Conservation (phyloP, 1,140 invertebrate genomes). For the Atta colombica region DNA sequence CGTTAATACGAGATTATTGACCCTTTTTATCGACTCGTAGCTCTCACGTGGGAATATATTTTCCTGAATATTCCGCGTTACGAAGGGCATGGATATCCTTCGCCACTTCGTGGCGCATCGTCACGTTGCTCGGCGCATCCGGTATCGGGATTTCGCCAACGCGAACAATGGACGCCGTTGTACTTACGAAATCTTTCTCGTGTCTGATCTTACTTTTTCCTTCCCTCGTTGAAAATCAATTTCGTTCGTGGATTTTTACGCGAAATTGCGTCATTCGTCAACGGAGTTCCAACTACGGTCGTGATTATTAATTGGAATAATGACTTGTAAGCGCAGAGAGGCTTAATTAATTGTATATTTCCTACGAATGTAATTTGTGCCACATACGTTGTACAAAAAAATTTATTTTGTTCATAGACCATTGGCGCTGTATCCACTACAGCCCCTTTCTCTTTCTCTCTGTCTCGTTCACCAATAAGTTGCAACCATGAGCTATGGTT, state of each 20-base stretch:
- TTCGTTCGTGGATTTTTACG: neutral
- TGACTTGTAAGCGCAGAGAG: neutral
- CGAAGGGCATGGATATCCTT: neutral
- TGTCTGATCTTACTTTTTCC: neutral
- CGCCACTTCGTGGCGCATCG: too few species aligned
- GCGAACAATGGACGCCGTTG: neutral
- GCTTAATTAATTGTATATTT: neutral
- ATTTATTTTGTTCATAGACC: conserved; percentile 77
- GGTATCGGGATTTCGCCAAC: too few species aligned
- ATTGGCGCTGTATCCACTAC: conserved; percentile 67
- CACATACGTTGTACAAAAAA: conserved; percentile 58
- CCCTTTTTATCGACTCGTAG: neutral
- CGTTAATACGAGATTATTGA: neutral
- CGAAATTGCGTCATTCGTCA: too few species aligned
- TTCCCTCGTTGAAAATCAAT: neutral
- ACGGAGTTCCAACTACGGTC: too few species aligned
- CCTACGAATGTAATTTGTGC: neutral
- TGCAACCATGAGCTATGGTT: conserved; percentile 82
- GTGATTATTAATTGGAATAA: neutral
- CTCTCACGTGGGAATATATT: neutral
- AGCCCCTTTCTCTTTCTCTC: conserved; percentile 33
- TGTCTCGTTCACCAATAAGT: conserved; percentile 74
- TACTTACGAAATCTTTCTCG: neutral
- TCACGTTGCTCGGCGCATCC: too few species aligned
- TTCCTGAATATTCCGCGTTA: neutral